phyloP scores from a whole-genome alignment of 2,113 vertebrate species.

The Sclerurus mexicanus region DNA sequence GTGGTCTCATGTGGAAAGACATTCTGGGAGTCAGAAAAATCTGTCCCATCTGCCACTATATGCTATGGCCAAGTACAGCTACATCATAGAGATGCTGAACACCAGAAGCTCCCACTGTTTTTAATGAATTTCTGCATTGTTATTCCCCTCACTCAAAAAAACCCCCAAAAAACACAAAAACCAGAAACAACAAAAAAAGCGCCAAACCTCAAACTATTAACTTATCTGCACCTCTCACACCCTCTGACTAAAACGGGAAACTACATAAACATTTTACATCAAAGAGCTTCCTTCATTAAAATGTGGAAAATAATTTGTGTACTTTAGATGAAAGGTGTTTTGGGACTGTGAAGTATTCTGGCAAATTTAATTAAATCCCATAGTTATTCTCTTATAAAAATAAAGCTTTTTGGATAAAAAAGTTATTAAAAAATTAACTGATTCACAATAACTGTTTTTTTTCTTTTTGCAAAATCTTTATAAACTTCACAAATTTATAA shows the following conservation, averaged over 20 bases:
- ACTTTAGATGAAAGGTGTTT: constrained; percentile 58
- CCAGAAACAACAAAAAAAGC: too few species aligned
- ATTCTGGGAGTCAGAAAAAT: neutral
- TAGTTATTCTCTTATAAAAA: constrained; percentile 13
- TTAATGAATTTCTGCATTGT: neutral
- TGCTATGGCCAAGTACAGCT: neutral
- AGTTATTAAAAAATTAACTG: neutral
- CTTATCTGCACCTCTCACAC: constrained; percentile 5
- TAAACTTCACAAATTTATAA: too few species aligned
- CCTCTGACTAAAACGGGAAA: constrained; percentile 17
- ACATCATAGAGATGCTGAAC: neutral
- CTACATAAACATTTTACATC: neutral
- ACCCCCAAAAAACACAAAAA: neutral
- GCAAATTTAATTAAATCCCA: constrained; percentile 57
- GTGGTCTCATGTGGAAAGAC: neutral
- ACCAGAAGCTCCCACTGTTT: neutral
- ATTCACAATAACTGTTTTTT: neutral
- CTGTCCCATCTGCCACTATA: neutral
- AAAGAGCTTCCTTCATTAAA: constrained; percentile 57
- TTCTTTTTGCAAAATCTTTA: neutral
- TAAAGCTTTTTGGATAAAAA: neutral
- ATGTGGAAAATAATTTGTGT: constrained; percentile 49
- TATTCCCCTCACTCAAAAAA: neutral
- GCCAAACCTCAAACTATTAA: constrained; percentile 20
- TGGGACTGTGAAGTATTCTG: constrained; percentile 28